phyloP scores from a whole-genome alignment of 1,140 invertebrate genomes.

The Ceratosolen fusciceps region DNA sequence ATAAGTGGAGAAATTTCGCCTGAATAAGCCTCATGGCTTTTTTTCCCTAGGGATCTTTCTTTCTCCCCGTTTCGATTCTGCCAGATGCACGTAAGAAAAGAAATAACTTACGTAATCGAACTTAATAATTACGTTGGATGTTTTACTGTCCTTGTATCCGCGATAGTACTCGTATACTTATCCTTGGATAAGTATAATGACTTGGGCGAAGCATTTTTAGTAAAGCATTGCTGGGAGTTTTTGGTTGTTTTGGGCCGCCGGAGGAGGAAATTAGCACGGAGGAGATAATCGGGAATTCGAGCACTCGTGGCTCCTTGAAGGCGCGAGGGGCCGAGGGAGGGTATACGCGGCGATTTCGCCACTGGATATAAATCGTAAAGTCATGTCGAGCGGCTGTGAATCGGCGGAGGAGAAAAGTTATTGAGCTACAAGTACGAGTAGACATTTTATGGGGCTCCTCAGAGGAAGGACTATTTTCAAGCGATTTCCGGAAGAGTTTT shows the following conservation, averaged over 20 bases:
- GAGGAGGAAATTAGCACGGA: background rate
- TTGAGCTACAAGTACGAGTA: background rate
- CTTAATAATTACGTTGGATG: slow-evolving; percentile 6
- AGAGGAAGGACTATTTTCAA: too few species aligned
- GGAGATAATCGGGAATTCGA: background rate
- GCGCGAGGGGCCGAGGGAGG: too few species aligned
- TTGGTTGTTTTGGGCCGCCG: background rate
- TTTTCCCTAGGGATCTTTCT: slow-evolving; percentile 12
- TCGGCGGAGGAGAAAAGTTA: background rate
- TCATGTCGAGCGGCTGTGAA: background rate
- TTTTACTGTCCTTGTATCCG: background rate
- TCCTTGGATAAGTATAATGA: background rate
- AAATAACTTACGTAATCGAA: background rate
- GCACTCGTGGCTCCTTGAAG: background rate
- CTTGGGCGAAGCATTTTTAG: background rate
- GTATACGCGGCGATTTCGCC: background rate
- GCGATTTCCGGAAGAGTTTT: too few species aligned
- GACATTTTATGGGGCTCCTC: background rate
- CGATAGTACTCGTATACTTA: too few species aligned
- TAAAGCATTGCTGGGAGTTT: background rate
- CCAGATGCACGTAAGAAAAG: background rate
- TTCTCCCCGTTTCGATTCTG: background rate
- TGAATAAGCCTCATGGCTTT: background rate
- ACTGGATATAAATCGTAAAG: background rate
- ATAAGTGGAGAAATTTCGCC: slow-evolving; percentile 31